phyloP scores from a whole-genome alignment of 2,888 invertebrate genomes.

The Gnatocerus cornutus region DNA sequence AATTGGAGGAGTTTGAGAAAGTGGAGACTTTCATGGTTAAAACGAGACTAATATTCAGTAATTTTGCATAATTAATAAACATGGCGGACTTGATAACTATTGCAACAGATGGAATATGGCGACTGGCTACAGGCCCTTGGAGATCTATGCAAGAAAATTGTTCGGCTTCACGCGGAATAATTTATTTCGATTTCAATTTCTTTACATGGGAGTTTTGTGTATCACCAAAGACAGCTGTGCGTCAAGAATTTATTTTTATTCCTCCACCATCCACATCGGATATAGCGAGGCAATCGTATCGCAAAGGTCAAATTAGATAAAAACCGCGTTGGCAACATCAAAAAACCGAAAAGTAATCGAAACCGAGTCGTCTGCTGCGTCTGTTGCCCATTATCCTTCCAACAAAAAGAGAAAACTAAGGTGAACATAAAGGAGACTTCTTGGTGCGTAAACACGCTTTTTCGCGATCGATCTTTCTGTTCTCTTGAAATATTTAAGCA shows the following conservation, averaged over 20 bases:
- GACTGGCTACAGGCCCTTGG: not conserved
- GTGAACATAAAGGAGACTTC: not conserved
- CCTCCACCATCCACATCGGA: not conserved
- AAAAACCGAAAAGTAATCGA: conserved; percentile 35
- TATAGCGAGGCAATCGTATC: conserved; percentile 14
- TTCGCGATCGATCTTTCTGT: conserved; percentile 24
- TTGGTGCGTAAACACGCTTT: conserved; percentile 26
- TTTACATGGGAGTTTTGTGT: conserved; percentile 31
- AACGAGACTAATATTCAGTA: too few species aligned
- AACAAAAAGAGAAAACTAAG: conserved; percentile 3
- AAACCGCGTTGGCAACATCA: conserved; percentile 28
- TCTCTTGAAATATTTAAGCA: conserved; percentile 43
- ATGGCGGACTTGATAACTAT: too few species aligned
- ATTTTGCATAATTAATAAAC: too few species aligned
- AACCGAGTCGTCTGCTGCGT: conserved; percentile 17
- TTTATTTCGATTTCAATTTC: conserved; percentile 32
- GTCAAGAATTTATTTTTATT: conserved; percentile 15
- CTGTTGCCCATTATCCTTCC: conserved; percentile 3
- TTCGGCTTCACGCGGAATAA: not conserved
- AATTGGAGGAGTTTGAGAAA: too few species aligned
- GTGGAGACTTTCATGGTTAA: too few species aligned
- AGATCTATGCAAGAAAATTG: conserved; percentile 20
- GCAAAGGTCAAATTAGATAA: conserved; percentile 35
- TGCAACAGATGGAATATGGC: too few species aligned
- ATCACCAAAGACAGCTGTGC: conserved; percentile 18